Evolutionary conservation across 2,113 vertebrate genomes (phyloP), one percentile per base, ranked within the genome.

Genomic region (Phyllostomus hastatus): DNA sequence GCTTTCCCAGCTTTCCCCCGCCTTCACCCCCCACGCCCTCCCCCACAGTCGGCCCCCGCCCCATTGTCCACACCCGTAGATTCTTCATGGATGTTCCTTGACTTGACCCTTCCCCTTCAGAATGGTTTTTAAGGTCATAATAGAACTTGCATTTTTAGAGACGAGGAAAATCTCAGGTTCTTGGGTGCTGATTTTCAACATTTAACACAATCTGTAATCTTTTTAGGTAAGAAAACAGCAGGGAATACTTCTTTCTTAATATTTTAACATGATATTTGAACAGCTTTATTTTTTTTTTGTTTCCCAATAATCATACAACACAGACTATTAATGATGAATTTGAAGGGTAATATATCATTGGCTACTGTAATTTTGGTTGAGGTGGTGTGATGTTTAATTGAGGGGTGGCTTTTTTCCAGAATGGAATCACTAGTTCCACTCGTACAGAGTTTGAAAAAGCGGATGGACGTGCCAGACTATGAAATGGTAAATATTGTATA

Each of bases 381-480:
- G 3, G 22, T 90, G 26, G 8, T 46, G 4, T 38, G 82, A 0
- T 85, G 67, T 67, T 90, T 97, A 70, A 89, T 81, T 28, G 92
- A 89, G 94, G 50, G 35, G 16, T 94, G 88, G 88, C 10, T 82
- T 52, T 97, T 91, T 98, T 98, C 52, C 98, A 99, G 99, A 94
- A 99, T 99, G 99, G 97, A 98, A 54, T 97, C 98, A 67, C 98
- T 99, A 20, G 38, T 97, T 88, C 98, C 96, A 6, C 99, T 99
- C 92, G 98, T 99, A 90, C 98, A 98, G 94, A 99, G 99, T 98
- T 98, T 99, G 97, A 99, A 99, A 98, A 98, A 94, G 15, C 98
- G 99, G 83, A 98, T 98, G 96, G 97, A 98, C 66, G 98, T 97
- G 7, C 99, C 99, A 0, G 99, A 99, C 97, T 99, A 99, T 15